Conservation (phyloP, 2,797 vertebrate species). For the Centropyge bicolor region DNA sequence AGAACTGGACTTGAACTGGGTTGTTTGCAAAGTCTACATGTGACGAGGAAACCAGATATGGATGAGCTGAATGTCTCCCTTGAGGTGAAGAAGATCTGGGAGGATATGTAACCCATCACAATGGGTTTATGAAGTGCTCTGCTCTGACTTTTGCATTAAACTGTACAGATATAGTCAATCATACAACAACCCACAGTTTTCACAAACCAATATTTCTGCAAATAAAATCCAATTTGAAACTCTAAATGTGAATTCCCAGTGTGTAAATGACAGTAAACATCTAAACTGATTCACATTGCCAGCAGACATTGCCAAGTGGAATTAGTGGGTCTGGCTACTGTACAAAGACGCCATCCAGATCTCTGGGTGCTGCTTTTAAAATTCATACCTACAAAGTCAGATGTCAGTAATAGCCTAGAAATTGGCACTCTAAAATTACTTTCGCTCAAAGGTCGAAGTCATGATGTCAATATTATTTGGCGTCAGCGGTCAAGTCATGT, state of each 20-base stretch:
- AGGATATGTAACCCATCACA: constrained; percentile 49
- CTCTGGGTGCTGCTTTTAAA: constrained; percentile 45
- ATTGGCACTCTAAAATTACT: constrained; percentile 65
- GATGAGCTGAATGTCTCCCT: constrained; percentile 62
- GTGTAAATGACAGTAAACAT: constrained; percentile 38
- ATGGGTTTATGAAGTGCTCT: constrained; percentile 32
- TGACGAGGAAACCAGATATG: constrained; percentile 77
- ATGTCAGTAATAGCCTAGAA: constrained; percentile 63
- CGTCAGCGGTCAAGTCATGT: constrained; percentile 18
- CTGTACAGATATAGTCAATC: constrained; percentile 21
- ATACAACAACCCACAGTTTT: constrained; percentile 13
- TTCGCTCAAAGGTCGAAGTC: constrained; percentile 67
- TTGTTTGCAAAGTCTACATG: constrained; percentile 47
- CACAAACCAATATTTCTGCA: not conserved
- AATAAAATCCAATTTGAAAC: constrained; percentile 18
- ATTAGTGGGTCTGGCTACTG: constrained; percentile 55
- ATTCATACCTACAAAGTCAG: constrained; percentile 52
- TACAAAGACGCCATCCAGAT: constrained; percentile 43
- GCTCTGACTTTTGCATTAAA: constrained; percentile 18
- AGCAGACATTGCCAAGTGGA: constrained; percentile 44
- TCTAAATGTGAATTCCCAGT: constrained; percentile 24
- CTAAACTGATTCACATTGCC: constrained; percentile 42
- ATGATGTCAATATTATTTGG: constrained; percentile 66
- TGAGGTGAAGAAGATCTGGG: constrained; percentile 45
- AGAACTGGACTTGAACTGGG: constrained; percentile 51